Base-by-base conservation (phyloP, 2,888 invertebrate genomes). In the Argyresthia albistria region DNA sequence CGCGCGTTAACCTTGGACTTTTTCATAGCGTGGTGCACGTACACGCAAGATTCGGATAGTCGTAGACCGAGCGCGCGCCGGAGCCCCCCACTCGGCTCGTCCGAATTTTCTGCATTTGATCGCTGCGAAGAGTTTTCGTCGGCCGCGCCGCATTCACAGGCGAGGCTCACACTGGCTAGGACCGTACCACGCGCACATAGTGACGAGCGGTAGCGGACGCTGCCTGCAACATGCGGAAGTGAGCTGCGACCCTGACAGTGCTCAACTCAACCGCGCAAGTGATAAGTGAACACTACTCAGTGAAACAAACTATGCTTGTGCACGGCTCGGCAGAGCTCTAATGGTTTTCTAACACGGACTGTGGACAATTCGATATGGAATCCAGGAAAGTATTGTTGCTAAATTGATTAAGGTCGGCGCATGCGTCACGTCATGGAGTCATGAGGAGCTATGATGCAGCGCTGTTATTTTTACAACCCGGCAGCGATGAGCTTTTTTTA, bases 1-100 rank as follows among this genome's bases (percentile, higher is more conserved):
- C 84, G 83, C 81, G 81, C 76, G 79, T 78, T 86, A 84, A 84
- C 86, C 87, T 87, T 87, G 87, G 80, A 77, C 79, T 86, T 87
- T 80, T 80, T 80, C 83, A 83, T 82, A 76, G 80, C 81, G 82
- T 83, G 82, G 68, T 80, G 87, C 86, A 86, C 83, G 86, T 86
- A 84, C 80, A 66, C 82, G 68, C 81, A 79, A 80, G 80, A 78
- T 82, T 83, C 76, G 83, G 76, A 80, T 83, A 84, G 84, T 76
- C 84, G 76, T 79, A 84, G 86, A 82, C 76, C 83, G 25, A 25
- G 25, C 25, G 25, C 25, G 25, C 25, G 25, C 25, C 25, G 25
- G 25, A 25, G 81, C 78, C 83, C 86, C 84, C 84, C 83, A 80
- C 84, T 80, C 83, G 72, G 62, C 79, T 78, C 83, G 83, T 80